Evolutionary conservation across 1,140 invertebrate species (phyloP), one percentile per base, ranked within the genome.

Genomic region (Aphaenogaster floridana): DNA sequence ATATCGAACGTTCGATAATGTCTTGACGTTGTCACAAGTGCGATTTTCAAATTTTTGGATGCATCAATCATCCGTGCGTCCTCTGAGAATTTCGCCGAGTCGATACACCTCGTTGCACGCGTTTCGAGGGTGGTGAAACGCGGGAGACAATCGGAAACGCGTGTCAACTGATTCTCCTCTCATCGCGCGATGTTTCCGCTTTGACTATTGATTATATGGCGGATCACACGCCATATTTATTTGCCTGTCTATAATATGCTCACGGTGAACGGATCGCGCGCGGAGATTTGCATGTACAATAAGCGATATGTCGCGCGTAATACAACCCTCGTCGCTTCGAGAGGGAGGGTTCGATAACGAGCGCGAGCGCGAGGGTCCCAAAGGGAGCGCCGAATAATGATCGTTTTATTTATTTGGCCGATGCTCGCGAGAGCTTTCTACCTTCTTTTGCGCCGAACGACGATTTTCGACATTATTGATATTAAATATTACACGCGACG

Each of bases 281-380:
- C 80, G 84, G 89, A 84, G 77, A 91, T 90, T 91, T 91, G 86
- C 89, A 91, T 91, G 80, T 66, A 86, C 87, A 86, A 86, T 68
- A 88, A 90, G 86, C 76, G 81, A 88, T 90, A 85, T 88, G 84
- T 80, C 52, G 63, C 45, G 61, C 68, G 36, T 21, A 69, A 69
- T 61, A 11, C 36, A 42, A n/a, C 15, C 61, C 48, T 80, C 64
- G 45, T 71, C 45, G 78, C 15, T 86, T 28, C 15, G 54, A 15
- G 4, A 8, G 15, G 34, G n/a, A 11, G 34, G 13, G 11, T 39
- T 42, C 28, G 28, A 42, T 66, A 84, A 74, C 39, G 48, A 42
- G 54, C 13, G 42, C n/a, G n/a, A 28, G 28, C 6, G 17, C 11
- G 78, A 15, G 17, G 17, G 4, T 34, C 42, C 57, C 17, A 63